Conservation (phyloP, 2,113 vertebrate genomes). For the Phainopepla nitens region DNA sequence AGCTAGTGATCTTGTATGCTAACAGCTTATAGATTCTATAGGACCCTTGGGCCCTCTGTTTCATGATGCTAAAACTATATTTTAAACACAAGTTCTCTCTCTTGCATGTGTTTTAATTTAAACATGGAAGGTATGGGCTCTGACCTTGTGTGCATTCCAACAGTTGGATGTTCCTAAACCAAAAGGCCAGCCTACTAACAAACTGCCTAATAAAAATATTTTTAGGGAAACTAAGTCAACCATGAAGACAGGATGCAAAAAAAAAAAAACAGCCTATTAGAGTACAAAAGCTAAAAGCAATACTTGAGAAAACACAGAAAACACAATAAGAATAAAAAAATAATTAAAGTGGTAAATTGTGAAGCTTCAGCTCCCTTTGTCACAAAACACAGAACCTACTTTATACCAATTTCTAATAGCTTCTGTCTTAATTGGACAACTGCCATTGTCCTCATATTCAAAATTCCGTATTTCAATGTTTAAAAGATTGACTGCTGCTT, state of each 20-base stretch:
- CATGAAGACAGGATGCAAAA: neutral
- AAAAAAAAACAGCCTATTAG: neutral
- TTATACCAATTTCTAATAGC: neutral
- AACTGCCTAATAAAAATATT: conserved; percentile 19
- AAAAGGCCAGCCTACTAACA: neutral
- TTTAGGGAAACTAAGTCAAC: neutral
- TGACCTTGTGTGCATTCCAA: neutral
- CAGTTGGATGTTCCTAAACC: neutral
- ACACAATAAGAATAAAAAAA: neutral
- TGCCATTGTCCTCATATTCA: conserved; percentile 31
- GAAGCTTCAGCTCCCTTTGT: neutral
- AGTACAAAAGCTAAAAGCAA: neutral
- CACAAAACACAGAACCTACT: neutral
- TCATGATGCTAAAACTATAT: neutral
- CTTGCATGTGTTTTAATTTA: conserved; percentile 11
- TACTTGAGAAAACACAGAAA: neutral
- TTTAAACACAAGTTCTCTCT: neutral
- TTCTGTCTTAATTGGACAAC: conserved; percentile 53
- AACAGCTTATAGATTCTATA: neutral
- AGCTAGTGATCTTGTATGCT: neutral
- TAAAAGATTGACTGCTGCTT: conserved; percentile 57
- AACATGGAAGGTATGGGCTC: neutral
- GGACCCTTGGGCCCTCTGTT: neutral
- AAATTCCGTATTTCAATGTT: neutral
- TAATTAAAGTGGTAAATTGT: neutral